A percentile compares a stretch with the other conserved stretches of the same genome.
phyloP scores from a whole-genome alignment of 2,113 vertebrate genomes.

The Eonycteris spelaea region DNA sequence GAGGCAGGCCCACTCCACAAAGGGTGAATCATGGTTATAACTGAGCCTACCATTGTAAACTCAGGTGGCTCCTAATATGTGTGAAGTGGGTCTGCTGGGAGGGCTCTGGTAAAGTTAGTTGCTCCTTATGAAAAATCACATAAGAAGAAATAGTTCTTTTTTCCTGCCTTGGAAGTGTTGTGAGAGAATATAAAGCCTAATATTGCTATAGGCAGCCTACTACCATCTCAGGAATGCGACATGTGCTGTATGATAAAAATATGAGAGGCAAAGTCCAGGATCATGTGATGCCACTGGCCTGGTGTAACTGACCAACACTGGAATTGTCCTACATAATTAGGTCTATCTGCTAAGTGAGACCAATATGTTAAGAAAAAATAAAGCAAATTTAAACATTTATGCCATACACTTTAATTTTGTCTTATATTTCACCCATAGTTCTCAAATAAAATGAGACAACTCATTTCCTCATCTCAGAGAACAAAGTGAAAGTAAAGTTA shows the following conservation, averaged over 20 bases:
- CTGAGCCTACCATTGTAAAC: rapidly evolving
- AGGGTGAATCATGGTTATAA: not conserved
- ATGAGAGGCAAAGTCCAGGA: not conserved
- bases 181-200: not conserved
- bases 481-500: not conserved
- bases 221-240: not conserved
- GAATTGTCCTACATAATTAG: not conserved
- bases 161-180: not conserved
- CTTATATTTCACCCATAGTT: not conserved
- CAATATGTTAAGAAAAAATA: not conserved
- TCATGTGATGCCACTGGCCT: rapidly evolving
- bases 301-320: not conserved
- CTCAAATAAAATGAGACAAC: not conserved
- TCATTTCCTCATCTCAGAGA: not conserved
- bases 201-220: rapidly evolving
- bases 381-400: not conserved
- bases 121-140: not conserved
- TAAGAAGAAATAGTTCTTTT: not conserved
- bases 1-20: not conserved
- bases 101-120: not conserved
- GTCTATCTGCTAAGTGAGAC: rapidly evolving
- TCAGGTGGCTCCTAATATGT: no score
- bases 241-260: rapidly evolving
- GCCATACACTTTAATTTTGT: not conserved
- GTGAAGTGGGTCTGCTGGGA: not conserved